These are phyloP conservation scores for Tortricodes alternella DNA, from an alignment of 2,888 invertebrate species.

Conservation along the genomic window DNA sequence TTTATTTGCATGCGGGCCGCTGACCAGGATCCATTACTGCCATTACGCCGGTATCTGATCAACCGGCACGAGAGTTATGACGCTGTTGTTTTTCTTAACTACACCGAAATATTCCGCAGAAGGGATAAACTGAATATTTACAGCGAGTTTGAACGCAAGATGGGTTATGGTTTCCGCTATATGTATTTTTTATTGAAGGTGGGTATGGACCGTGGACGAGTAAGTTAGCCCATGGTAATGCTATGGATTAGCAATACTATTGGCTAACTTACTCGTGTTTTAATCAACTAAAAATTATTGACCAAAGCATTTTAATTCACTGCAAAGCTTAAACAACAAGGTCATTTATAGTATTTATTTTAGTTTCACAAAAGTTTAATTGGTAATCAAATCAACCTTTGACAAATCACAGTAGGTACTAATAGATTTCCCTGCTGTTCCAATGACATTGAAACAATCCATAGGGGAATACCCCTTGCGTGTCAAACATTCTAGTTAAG, in stretches of 20 bases:
- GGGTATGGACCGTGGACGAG: conserved; percentile 37
- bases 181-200: conserved; percentile 60
- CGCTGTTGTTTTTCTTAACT: conserved; percentile 78
- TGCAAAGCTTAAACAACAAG: too few species aligned
- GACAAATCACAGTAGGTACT: too few species aligned
- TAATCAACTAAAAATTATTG: too few species aligned
- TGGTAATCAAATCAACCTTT: too few species aligned
- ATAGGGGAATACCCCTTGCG: too few species aligned
- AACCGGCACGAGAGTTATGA: conserved; percentile 79
- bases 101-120: conserved; percentile 68
- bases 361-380: too few species aligned
- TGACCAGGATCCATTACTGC: conserved; percentile 83
- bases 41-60: conserved; percentile 80
- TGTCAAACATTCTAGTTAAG: too few species aligned
- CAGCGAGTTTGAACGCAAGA: conserved; percentile 57
- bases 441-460: too few species aligned
- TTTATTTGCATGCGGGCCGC: conserved; percentile 84
- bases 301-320: too few species aligned
- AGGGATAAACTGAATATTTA: conserved; percentile 64
- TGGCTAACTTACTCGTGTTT: too few species aligned
- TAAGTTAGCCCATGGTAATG: conserved; percentile 1
- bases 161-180: conserved; percentile 76
- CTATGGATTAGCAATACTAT: background rate
- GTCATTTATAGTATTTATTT: too few species aligned
- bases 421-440: too few species aligned